Evolutionary conservation across 2,797 vertebrate genomes (phyloP).

Genomic region (Melanotaenia parkinsoni): DNA sequence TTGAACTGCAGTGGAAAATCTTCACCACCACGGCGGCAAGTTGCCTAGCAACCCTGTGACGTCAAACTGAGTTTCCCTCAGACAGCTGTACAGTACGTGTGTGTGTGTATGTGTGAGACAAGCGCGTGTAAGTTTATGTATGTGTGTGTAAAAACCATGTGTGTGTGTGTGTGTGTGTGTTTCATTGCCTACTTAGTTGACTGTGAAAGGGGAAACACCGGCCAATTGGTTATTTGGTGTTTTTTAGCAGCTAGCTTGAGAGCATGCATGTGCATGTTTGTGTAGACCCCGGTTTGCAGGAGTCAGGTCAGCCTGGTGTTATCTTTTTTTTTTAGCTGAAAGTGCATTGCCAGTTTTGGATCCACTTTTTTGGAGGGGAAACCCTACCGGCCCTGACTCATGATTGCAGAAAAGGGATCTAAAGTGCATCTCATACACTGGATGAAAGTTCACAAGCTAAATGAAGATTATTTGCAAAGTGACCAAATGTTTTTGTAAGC

Average conservation of each 20-base stretch:
- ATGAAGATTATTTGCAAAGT: neutral
- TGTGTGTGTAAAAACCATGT: slow-evolving; percentile 39
- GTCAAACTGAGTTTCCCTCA: slow-evolving; percentile 87
- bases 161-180: slow-evolving; percentile 20
- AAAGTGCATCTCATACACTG: neutral
- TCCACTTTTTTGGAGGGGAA: slow-evolving; percentile 46
- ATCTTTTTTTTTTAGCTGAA: slow-evolving; percentile 9
- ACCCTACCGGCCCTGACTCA: slow-evolving; percentile 38
- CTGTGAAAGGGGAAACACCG: slow-evolving; percentile 73
- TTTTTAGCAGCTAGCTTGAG: slow-evolving; percentile 10
- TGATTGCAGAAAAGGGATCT: slow-evolving; percentile 2
- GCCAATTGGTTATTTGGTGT: slow-evolving; percentile 60
- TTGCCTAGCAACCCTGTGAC: slow-evolving; percentile 84
- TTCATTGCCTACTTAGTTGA: slow-evolving; percentile 33
- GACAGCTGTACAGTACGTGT: slow-evolving; percentile 78
- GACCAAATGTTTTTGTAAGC: slow-evolving; percentile 1
- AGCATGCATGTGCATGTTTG: slow-evolving; percentile 2
- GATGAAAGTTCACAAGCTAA: neutral
- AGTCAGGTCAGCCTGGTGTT: slow-evolving; percentile 4
- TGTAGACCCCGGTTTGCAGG: neutral
- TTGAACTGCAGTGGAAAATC: slow-evolving; percentile 86
- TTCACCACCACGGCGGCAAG: slow-evolving; percentile 83
- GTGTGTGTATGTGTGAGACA: slow-evolving; percentile 18
- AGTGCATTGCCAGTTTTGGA: neutral
- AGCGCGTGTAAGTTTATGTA: slow-evolving; percentile 47